Conservation (phyloP, 2,797 vertebrate species). For the Trachurus trachurus region DNA sequence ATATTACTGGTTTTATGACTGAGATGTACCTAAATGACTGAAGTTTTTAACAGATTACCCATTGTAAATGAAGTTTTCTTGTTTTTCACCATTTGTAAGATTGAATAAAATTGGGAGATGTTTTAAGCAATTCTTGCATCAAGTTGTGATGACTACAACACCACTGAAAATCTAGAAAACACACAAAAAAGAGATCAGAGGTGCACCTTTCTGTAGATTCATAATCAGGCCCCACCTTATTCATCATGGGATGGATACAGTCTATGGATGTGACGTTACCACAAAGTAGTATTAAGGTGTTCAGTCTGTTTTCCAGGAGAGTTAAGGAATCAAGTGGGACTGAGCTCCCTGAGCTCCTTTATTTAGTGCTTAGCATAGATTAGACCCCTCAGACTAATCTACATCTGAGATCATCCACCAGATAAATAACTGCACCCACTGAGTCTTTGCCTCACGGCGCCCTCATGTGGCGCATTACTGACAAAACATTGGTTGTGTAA, state of each 20-base stretch:
- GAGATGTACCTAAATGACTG: constrained; percentile 96
- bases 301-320: constrained; percentile 94
- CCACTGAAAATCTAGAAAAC: constrained; percentile 44
- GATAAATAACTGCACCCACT: background rate
- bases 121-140: constrained; percentile 93
- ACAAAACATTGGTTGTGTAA: background rate
- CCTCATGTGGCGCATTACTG: constrained; percentile 57
- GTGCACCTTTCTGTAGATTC: constrained; percentile 81
- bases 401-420: background rate
- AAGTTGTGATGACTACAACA: constrained; percentile 83
- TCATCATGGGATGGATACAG: constrained; percentile 95
- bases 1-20: constrained; percentile 99
- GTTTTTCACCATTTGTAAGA: constrained; percentile 99
- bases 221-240: constrained; percentile 92
- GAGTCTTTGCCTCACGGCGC: constrained; percentile 41
- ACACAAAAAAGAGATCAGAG: constrained; percentile 25
- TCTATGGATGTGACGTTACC: constrained; percentile 96
- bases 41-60: constrained; percentile 99
- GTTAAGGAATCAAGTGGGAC: constrained; percentile 93
- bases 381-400: background rate
- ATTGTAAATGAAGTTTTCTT: constrained; percentile 98
- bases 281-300: constrained; percentile 94
- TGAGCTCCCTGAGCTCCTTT: constrained; percentile 61
- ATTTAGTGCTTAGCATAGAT: constrained; percentile 27
- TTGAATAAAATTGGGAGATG: constrained; percentile 94